A percentile compares a stretch with the other conserved stretches of the same genome.
phyloP scores from a whole-genome alignment of 1,140 invertebrate species.

The Spodoptera litura region DNA sequence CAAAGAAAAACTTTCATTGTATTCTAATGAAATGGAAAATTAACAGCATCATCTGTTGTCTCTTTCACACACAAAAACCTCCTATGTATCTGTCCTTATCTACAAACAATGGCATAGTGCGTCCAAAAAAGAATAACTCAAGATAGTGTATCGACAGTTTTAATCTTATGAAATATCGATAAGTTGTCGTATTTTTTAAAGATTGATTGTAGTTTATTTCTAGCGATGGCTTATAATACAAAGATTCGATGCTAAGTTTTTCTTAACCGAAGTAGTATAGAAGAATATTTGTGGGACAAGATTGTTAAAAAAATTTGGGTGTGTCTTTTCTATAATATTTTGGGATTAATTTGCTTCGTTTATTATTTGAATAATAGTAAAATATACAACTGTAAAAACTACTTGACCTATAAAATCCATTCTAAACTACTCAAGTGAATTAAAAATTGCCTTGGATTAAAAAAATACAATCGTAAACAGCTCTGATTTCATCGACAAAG shows the following conservation, averaged over 20 bases:
- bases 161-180: constrained; percentile 61
- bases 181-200: constrained; percentile 45
- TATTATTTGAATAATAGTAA: too few species aligned
- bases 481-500: neutral
- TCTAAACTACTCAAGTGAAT: neutral
- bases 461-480: neutral
- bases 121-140: constrained; percentile 76
- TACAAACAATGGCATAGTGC: constrained; percentile 81
- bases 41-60: constrained; percentile 58
- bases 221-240: neutral
- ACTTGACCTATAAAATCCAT: too few species aligned
- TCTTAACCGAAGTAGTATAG: too few species aligned
- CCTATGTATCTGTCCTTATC: constrained; percentile 70
- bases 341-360: too few species aligned
- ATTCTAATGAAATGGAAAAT: constrained; percentile 71
- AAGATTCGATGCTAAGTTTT: too few species aligned
- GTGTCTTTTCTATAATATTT: too few species aligned
- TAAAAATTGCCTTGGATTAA: too few species aligned
- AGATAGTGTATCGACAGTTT: constrained; percentile 60
- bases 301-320: too few species aligned
- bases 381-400: too few species aligned
- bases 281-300: too few species aligned
- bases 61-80: constrained; percentile 58
- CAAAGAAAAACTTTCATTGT: constrained; percentile 56
- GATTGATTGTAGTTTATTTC: constrained; percentile 36